phyloP scores from a whole-genome alignment of 1,140 invertebrate species.

The Platyscapa corneri region DNA sequence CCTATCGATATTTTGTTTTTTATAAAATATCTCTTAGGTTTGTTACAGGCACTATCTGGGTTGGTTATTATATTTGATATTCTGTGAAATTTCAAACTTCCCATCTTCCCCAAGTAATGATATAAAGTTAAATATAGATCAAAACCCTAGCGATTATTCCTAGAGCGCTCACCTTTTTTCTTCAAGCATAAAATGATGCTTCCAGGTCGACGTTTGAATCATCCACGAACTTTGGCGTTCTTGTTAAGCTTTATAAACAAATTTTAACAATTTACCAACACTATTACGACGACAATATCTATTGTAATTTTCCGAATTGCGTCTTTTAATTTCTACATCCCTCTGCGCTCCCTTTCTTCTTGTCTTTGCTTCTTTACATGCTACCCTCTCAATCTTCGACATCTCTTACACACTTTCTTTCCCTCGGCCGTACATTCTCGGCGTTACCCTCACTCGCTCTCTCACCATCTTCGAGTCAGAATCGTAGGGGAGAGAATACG shows the following conservation, averaged over 20 bases:
- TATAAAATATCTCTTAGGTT: neutral
- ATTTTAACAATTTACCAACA: slow-evolving; percentile 10
- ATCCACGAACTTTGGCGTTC: neutral
- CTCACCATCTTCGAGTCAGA: neutral
- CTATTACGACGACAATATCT: slow-evolving; percentile 30
- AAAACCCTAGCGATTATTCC: neutral
- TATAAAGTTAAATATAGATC: neutral
- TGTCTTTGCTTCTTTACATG: neutral
- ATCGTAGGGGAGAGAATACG: slow-evolving; percentile 1
- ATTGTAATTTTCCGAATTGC: slow-evolving; percentile 38
- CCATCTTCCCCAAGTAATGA: neutral
- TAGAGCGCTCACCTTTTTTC: neutral
- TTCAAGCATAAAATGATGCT: neutral
- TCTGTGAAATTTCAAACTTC: neutral
- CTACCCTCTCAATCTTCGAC: slow-evolving; percentile 46
- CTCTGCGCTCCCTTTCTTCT: neutral
- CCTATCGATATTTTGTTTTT: neutral
- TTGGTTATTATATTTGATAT: too few relatives aligned
- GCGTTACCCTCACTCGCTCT: neutral
- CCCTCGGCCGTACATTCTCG: slow-evolving; percentile 35
- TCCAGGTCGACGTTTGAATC: neutral
- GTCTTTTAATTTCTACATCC: slow-evolving; percentile 31
- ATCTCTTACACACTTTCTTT: slow-evolving; percentile 47
- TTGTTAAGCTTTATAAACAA: neutral
- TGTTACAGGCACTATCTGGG: too few relatives aligned